Evolutionary conservation across 1,140 invertebrate genomes (phyloP).

Genomic region (Epicauta chinensis): DNA sequence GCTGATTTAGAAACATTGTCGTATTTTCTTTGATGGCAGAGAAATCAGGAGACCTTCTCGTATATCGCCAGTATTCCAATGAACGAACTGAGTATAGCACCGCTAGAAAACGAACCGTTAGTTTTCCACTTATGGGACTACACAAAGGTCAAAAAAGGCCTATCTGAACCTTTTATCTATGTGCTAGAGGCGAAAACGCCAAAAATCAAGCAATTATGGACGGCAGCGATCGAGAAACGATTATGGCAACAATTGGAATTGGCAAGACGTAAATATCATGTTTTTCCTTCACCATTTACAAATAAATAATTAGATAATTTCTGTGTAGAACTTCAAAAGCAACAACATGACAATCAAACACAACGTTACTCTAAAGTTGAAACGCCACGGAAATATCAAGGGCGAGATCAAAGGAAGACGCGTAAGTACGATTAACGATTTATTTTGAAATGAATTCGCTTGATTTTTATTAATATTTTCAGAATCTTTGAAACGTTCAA

Average conservation of each 20-base stretch:
- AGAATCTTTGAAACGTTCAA: too few relatives aligned
- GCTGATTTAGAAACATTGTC: too few relatives aligned
- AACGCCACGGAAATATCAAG: too few relatives aligned
- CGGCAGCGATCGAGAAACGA: constrained; percentile 27
- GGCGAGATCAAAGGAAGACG: too few relatives aligned
- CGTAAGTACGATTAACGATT: too few relatives aligned
- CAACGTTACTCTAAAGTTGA: too few relatives aligned
- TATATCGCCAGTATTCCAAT: constrained; percentile 31
- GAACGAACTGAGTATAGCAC: constrained; percentile 29
- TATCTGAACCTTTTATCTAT: constrained; percentile 17
- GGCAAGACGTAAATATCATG: constrained; percentile 30
- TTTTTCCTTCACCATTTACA: too few relatives aligned
- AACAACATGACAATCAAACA: neutral
- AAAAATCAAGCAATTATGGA: constrained; percentile 30
- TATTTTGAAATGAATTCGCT: too few relatives aligned
- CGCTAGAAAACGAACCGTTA: constrained; percentile 23
- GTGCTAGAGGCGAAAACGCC: constrained; percentile 29
- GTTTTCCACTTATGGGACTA: constrained; percentile 31
- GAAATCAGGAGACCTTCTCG: constrained; percentile 23
- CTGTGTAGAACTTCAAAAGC: neutral
- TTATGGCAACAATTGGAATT: constrained; percentile 32
- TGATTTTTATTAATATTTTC: too few relatives aligned
- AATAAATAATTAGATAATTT: too few relatives aligned
- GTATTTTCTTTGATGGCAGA: constrained; percentile 21
- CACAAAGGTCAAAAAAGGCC: constrained; percentile 26